Conservation (phyloP, 1,140 invertebrate species). For the Globodera rostochiensis region DNA sequence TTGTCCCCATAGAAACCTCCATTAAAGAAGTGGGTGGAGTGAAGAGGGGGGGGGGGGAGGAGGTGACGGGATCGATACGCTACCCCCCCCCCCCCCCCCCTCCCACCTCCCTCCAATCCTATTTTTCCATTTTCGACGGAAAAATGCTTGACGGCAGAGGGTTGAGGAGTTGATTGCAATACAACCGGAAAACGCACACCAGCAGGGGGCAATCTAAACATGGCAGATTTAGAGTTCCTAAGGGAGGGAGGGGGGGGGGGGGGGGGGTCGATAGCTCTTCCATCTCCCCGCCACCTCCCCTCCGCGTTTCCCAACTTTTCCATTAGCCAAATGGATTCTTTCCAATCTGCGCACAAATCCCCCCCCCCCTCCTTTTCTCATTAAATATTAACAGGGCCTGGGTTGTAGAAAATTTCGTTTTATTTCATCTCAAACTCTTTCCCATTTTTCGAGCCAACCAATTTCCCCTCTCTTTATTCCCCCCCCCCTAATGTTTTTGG, state of each 20-base stretch:
- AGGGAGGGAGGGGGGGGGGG: too few species aligned
- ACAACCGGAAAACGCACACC: too few species aligned
- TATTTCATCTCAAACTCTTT: neutral
- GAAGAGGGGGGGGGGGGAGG: neutral
- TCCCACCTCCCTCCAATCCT: neutral
- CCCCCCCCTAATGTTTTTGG: neutral
- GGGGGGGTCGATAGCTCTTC: too few species aligned
- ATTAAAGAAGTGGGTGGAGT: neutral
- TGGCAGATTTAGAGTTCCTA: too few species aligned
- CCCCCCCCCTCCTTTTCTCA: neutral
- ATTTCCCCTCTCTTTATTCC: neutral
- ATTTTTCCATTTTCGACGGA: too few species aligned
- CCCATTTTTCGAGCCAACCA: neutral
- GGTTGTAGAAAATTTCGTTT: neutral
- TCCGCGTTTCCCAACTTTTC: constrained; percentile 1
- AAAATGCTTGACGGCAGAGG: too few species aligned
- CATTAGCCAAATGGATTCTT: constrained; percentile 9
- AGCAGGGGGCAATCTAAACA: too few species aligned
- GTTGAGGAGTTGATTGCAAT: too few species aligned
- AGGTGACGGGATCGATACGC: too few species aligned
- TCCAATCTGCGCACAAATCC: constrained; percentile 12
- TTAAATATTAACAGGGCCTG: neutral
- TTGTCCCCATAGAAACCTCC: neutral
- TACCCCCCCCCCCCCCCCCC: too few species aligned
- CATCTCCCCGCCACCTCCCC: neutral